A percentile compares a stretch with the other conserved stretches of the same genome.
phyloP scores from a whole-genome alignment of 2,797 vertebrate genomes.

The Cyprinella venusta region DNA sequence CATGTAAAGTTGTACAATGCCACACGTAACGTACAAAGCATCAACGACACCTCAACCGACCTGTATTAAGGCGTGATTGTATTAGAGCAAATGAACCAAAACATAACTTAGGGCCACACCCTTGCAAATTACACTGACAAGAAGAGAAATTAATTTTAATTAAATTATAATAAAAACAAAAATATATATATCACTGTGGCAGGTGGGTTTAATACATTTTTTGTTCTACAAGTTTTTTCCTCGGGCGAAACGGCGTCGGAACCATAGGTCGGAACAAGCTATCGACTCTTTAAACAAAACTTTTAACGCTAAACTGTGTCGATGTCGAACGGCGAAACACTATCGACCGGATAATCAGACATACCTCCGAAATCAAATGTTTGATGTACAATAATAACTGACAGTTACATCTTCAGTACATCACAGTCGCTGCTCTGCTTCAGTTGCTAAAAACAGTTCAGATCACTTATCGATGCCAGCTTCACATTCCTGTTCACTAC shows the following conservation, averaged over 20 bases:
- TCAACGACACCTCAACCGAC: constrained; percentile 7
- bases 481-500: constrained; percentile 24
- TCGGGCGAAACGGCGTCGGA: constrained; percentile 10
- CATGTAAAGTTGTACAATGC: background rate
- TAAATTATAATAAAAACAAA: background rate
- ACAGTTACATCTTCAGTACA: background rate
- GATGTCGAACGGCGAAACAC: background rate
- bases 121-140: background rate
- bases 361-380: background rate
- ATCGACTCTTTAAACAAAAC: background rate
- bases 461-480: constrained; percentile 14
- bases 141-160: background rate
- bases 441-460: background rate
- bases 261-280: constrained; percentile 7
- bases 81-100: constrained; percentile 1
- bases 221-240: background rate
- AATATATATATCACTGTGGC: background rate
- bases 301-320: background rate
- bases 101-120: constrained; percentile 2
- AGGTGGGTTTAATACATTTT: background rate
- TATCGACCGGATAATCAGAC: background rate
- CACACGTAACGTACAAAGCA: background rate
- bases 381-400: background rate
- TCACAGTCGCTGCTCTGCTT: background rate
- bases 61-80: constrained; percentile 24